A percentile compares a stretch with the other conserved stretches of the same genome.
phyloP scores from a whole-genome alignment of 2,113 vertebrate genomes.

The Sterrhoptilus dennistouni region DNA sequence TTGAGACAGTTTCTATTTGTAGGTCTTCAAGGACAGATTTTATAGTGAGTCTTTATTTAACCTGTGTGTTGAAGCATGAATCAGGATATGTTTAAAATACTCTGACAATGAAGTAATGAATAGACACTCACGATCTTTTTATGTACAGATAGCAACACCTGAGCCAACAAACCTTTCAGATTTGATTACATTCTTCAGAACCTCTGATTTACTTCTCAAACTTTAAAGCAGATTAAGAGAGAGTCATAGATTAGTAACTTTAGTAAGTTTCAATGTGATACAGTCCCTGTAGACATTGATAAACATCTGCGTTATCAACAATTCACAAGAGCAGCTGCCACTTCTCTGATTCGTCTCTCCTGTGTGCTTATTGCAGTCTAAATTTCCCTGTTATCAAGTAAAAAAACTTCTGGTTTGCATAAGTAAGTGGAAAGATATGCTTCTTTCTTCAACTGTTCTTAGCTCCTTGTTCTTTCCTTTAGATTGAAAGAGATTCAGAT shows the following conservation, averaged over 20 bases:
- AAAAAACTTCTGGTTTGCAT: background rate
- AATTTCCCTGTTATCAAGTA: background rate
- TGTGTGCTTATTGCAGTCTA: background rate
- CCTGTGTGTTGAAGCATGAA: background rate
- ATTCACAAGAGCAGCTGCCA: background rate
- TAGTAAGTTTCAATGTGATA: background rate
- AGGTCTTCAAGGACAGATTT: conserved; percentile 4
- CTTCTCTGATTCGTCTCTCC: background rate
- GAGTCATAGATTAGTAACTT: background rate
- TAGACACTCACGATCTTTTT: background rate
- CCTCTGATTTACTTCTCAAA: background rate
- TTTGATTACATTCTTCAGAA: background rate
- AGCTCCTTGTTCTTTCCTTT: background rate
- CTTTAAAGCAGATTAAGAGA: background rate
- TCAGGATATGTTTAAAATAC: conserved; percentile 8
- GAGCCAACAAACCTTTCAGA: background rate
- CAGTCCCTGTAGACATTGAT: background rate
- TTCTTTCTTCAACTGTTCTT: background rate
- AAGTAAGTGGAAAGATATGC: background rate
- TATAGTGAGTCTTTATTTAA: background rate
- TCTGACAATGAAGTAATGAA: background rate
- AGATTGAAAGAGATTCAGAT: conserved; percentile 94
- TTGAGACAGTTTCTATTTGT: background rate
- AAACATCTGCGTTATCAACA: background rate
- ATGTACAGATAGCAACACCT: background rate